Evolutionary conservation across 2,113 vertebrate species (phyloP), one percentile per base, ranked within the genome.

Genomic region (Scatophagus argus): DNA sequence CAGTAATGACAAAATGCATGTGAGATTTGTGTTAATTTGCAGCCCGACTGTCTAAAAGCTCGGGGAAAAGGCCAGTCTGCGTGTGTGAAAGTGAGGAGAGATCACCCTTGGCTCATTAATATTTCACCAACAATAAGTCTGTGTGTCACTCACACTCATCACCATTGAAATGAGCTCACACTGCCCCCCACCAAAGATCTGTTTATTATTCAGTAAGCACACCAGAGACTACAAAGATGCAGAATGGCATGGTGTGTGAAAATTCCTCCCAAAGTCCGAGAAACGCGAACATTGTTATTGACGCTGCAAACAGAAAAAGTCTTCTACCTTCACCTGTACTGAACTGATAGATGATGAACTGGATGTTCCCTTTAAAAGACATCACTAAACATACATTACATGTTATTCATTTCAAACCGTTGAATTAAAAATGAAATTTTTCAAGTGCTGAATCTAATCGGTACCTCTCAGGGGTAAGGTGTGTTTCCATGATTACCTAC

Each of bases 101-200:
- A 86, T 89, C 79, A 71, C 74, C 79, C 79, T 0, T 5, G 65
- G 66, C 80, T 92, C 88, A 88, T 92, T 86, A 88, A 89, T 88
- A 92, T 87, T 92, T 90, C 83, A 88, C 78, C 76, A 74, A 75
- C 85, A 77, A 82, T 91, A 81, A 87, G 75, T 31, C 84, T 62
- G 70, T 71, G 60, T 88, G 91, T 90, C 90, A 90, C 73, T 92
- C 87, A 80, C 0, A 56, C 61, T 82, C 79, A 77, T 89, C 91
- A 78, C 74, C 27, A 8, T 58, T 0, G 32, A 90, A 87, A 91
- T 84, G 77, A 91, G 88, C 81, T 36, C 79, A 46, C 85, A 43
- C 81, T 49, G 66, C 67, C 81, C 70, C 74, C 82, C 90, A n/a
- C n/a, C 87, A 86, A 83, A 85, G 71, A 74, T 72, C 77, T 84